phyloP scores from a whole-genome alignment of 2,113 vertebrate species.

The Myotis lucifugus region DNA sequence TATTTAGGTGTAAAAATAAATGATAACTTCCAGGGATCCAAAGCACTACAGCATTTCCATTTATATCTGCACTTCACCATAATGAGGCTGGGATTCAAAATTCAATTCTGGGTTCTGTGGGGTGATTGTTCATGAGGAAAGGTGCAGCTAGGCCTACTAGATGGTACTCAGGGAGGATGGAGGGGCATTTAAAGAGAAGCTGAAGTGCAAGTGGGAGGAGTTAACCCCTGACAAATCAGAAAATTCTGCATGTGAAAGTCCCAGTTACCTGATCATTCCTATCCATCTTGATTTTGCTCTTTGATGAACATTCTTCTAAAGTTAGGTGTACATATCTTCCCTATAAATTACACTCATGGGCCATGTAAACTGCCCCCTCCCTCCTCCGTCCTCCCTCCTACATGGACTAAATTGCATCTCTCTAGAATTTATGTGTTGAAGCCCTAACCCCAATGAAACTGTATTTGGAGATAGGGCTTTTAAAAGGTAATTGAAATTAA shows the following conservation, averaged over 20 bases:
- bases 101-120: conserved; percentile 32
- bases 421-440: neutral
- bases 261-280: neutral
- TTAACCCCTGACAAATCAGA: neutral
- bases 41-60: neutral
- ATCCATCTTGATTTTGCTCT: neutral
- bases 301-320: neutral
- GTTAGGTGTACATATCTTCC: neutral
- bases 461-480: neutral
- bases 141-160: neutral
- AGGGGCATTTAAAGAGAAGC: neutral
- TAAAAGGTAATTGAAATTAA: neutral
- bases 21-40: conserved; percentile 27
- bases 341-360: neutral
- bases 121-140: neutral
- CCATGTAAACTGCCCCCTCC: neutral
- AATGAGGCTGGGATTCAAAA: conserved; percentile 36
- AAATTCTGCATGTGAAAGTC: neutral
- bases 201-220: neutral
- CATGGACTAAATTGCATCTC: neutral
- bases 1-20: conserved; percentile 40
- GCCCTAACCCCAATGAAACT: neutral
- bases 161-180: neutral
- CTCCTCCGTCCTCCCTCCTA: neutral
- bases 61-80: neutral